Evolutionary conservation across 2,113 vertebrate species (phyloP).

Genomic region (Nerophis lumbriciformis): DNA sequence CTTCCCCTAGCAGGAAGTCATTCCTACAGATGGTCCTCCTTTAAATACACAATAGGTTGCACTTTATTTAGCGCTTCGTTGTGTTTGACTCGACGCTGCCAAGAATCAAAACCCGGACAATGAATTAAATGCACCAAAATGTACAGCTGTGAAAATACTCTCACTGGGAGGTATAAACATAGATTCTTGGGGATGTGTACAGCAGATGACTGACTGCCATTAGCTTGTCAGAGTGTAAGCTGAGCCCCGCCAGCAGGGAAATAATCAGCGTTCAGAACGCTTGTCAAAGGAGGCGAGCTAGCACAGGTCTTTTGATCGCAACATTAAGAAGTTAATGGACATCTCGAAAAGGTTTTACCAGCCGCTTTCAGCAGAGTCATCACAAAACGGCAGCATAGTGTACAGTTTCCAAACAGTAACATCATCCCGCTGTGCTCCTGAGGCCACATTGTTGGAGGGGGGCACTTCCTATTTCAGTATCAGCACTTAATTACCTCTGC

Average conservation of each 20-base stretch:
- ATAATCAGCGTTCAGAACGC: conserved; percentile 39
- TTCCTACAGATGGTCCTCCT: conserved; percentile 11
- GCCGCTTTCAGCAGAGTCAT: conserved; percentile 26
- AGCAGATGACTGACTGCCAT: conserved; percentile 38
- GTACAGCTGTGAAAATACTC: conserved; percentile 28
- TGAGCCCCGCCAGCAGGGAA: conserved; percentile 23
- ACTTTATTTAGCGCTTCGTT: conserved; percentile 21
- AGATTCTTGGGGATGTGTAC: conserved; percentile 5
- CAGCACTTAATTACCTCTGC: conserved; percentile 3
- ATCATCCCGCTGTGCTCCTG: conserved; percentile 28
- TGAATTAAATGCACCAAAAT: conserved; percentile 16
- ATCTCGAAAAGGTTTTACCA: conserved; percentile 22
- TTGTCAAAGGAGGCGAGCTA: conserved; percentile 27
- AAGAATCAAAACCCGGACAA: conserved; percentile 23
- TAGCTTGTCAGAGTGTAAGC: conserved; percentile 35
- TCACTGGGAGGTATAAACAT: conserved; percentile 28
- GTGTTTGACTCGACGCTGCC: conserved; percentile 16
- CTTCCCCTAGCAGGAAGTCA: conserved; percentile 4
- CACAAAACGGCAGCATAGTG: conserved; percentile 27
- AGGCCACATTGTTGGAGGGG: conserved; percentile 24
- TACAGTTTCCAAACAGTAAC: conserved; percentile 32
- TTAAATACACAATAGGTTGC: conserved; percentile 13
- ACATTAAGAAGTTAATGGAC: conserved; percentile 9
- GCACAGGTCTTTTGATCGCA: conserved; percentile 13
- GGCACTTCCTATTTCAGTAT: neutral